These are phyloP conservation scores for Gasteruption jaculator DNA, from an alignment of 2,888 invertebrate genomes.

Conservation along the genomic window DNA sequence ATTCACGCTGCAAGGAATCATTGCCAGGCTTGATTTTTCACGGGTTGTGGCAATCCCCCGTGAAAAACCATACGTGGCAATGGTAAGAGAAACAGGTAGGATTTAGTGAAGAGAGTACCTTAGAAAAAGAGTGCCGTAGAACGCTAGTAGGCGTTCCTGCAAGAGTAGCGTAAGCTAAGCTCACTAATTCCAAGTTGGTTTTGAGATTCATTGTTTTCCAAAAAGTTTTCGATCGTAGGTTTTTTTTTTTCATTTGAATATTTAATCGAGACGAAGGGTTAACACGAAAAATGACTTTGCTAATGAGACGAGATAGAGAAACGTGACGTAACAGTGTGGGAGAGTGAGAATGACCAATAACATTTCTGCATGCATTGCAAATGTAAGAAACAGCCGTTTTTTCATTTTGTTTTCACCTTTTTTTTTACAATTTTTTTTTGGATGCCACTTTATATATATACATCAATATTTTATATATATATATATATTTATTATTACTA, in stretches of 20 bases:
- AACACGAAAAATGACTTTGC: no score
- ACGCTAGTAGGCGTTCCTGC: slow-evolving; percentile 46
- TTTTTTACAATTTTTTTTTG: no score
- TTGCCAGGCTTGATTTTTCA: no score
- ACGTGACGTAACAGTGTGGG: slow-evolving; percentile 45
- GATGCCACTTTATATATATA: slow-evolving; percentile 49
- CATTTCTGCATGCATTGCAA: slow-evolving; percentile 52
- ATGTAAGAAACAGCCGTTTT: slow-evolving; percentile 45
- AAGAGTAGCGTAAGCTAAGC: slow-evolving; percentile 49
- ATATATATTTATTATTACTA: slow-evolving; percentile 20
- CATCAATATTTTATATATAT: slow-evolving; percentile 29
- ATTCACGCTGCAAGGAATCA: slow-evolving; percentile 48
- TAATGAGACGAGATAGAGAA: no score
- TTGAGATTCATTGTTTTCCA: no score
- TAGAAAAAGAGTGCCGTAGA: slow-evolving; percentile 36
- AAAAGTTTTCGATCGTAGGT: no score
- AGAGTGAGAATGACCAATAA: slow-evolving; percentile 53
- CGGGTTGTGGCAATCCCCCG: no score
- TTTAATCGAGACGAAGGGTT: no score
- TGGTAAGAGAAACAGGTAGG: background rate
- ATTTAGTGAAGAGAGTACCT: background rate
- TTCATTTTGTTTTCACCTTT: no score
- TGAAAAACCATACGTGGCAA: background rate
- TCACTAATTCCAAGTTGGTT: no score
- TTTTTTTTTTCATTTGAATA: no score